A percentile compares a stretch with the other conserved stretches of the same genome.
Evolutionary conservation across 1,140 invertebrate genomes (phyloP).

Genomic region (Odontomachus brunneus): DNA sequence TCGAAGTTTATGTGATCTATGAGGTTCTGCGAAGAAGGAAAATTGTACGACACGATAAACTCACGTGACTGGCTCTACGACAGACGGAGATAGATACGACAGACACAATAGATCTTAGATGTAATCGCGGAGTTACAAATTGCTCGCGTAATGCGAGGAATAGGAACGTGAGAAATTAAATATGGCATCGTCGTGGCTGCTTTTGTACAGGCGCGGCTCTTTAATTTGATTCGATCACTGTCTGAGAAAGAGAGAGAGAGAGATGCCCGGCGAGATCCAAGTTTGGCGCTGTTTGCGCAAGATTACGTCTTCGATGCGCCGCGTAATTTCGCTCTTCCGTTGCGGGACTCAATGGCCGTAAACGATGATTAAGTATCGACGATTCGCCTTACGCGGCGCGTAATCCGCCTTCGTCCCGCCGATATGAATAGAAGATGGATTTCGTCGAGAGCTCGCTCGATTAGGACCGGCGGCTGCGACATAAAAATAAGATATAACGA

Average conservation of each 20-base stretch:
- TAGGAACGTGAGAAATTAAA: slow-evolving; percentile 54
- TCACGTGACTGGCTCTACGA: background rate
- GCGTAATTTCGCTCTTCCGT: slow-evolving; percentile 59
- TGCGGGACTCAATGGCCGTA: slow-evolving; percentile 49
- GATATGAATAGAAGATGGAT: slow-evolving; percentile 58
- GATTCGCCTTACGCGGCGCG: slow-evolving; percentile 47
- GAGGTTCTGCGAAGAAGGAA: background rate
- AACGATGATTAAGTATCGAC: slow-evolving; percentile 60
- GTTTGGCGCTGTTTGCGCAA: slow-evolving; percentile 60
- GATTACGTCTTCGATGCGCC: slow-evolving; percentile 39
- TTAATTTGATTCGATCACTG: slow-evolving; percentile 52
- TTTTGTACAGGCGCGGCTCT: slow-evolving; percentile 37
- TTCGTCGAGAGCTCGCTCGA: slow-evolving; percentile 34
- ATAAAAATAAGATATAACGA: slow-evolving; percentile 11
- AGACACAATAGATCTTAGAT: background rate
- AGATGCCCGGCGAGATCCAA: slow-evolving; percentile 26
- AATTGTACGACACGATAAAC: background rate
- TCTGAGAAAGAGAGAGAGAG: slow-evolving; percentile 22
- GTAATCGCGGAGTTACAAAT: slow-evolving; percentile 36
- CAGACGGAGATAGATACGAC: no score
- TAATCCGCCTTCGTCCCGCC: slow-evolving; percentile 46
- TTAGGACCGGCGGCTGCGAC: background rate
- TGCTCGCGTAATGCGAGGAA: slow-evolving; percentile 41
- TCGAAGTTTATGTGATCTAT: background rate
- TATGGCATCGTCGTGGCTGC: slow-evolving; percentile 12